Base-by-base conservation (phyloP, 2,888 invertebrate genomes). In the Drosophila ustulata region DNA sequence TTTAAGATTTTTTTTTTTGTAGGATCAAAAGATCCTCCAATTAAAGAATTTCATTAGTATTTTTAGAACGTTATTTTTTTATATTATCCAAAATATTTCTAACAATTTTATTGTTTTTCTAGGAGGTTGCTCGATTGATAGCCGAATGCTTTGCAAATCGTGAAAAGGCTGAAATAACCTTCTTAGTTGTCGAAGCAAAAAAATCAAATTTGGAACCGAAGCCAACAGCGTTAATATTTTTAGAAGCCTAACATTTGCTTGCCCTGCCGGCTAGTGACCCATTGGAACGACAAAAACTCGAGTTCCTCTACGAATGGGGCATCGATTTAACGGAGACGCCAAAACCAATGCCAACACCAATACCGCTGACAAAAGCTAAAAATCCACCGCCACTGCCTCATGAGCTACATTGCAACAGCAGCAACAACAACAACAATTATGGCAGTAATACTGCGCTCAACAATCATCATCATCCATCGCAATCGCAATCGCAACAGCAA, bases 101-200 rank as follows among this genome's bases (percentile, higher is more conserved):
- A 41, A 41, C 39, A 41, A 41, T 18, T 0, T 41, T 41, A 7
- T 13, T 41, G 3, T 18, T 18, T 6, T 69, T 74, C 70, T 52
- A 92, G 93, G 97, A 98, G 89, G 97, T 98, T 69, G 98, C 98
- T 55, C 94, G 97, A 85, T 94, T 97, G 74, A 98, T 98, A 90
- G 98, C 98, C 13, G 97, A 98, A 92, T 97, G 97, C 79, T 98
- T 98, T 93, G 97, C 98, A 64, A 95, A 97, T 92, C 95, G 96
- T 90, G 96, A 96, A 90, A 96, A 96, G 91, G 93, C 94, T 92
- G 96, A 97, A 92, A 97, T 98, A 93, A 97, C 98, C 93, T 97
- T 98, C 93, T 94, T 98, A 91, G 98, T 98, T 83, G 95, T 97
- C 79, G 97, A 97, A 94, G 97, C 97, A 85, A 97, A 97, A 93